These are phyloP conservation scores for Timema podura DNA, from an alignment of 2,888 invertebrate genomes.

Conservation along the genomic window DNA sequence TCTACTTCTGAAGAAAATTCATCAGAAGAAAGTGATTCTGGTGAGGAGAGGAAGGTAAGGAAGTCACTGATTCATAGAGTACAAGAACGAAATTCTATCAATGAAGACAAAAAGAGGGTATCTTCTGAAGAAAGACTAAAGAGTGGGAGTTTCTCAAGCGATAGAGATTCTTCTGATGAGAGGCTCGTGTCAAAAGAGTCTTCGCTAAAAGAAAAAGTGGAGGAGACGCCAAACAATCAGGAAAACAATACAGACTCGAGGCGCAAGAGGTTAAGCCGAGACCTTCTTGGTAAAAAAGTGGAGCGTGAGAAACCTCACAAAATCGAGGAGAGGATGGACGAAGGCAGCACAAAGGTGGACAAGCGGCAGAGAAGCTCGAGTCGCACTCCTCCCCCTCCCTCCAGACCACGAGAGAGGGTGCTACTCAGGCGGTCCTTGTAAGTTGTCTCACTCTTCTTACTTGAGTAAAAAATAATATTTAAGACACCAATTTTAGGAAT, in stretches of 20 bases:
- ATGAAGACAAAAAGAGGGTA: neutral
- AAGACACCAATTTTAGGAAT: too few relatives aligned
- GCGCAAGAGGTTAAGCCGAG: constrained; percentile 2
- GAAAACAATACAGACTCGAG: neutral
- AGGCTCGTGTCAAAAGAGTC: constrained; percentile 38
- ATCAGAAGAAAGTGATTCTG: neutral
- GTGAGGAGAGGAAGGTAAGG: neutral
- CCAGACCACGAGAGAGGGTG: neutral
- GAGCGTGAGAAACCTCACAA: neutral
- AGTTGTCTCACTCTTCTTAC: neutral
- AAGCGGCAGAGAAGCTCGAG: constrained; percentile 4
- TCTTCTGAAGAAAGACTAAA: constrained; percentile 5
- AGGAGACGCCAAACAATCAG: constrained; percentile 27
- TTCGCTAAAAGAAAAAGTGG: constrained; percentile 21
- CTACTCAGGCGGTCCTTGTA: constrained; percentile 2
- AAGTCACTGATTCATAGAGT: neutral
- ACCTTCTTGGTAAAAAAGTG: neutral
- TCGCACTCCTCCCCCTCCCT: neutral
- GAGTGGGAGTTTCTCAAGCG: neutral
- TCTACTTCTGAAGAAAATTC: constrained; percentile 6
- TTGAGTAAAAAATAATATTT: too few relatives aligned
- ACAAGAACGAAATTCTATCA: neutral
- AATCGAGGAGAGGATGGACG: neutral
- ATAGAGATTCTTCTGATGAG: constrained; percentile 35
- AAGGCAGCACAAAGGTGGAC: neutral